Base-by-base conservation (phyloP, 2,888 invertebrate genomes). In the Criorhina ranunculi region DNA sequence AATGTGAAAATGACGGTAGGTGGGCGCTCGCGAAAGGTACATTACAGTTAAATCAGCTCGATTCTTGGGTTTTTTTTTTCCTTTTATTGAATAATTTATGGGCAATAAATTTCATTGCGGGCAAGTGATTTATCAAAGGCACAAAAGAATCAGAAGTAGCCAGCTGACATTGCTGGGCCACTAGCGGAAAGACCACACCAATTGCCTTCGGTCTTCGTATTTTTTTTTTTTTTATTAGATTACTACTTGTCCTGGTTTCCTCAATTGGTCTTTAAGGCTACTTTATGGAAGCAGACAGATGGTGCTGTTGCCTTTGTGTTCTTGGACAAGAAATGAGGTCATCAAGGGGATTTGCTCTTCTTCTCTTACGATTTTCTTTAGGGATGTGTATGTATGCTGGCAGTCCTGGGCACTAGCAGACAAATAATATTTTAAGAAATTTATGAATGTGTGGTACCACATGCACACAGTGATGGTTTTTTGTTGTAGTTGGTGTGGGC, bases 241-340 rank as follows among this genome's bases (percentile, higher is more conserved):
- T 77, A 37, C 60, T 60, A 24, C 33, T 70, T 70, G 69, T 62
- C 53, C 55, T 60, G 44, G 42, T 53, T 69, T 69, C 53, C 69
- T 12, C 69, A 62, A 69, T 77, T 60, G 77, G 77, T 53, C 77
- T 55, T 77, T 70, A 69, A 77, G 44, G 31, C 42, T 69, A 42
- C 29, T 70, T 53, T 77, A 70, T 77, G 35, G 35, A 29, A 35
- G 69, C 33, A 46, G 60, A 53, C 77, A 77, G 69, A 59, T 77
- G 77, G 60, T 70, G 75, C 46, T 55, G 55, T 24, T 75, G 53
- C 64, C 69, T 70, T 60, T 77, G 51, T 60, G 33, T 60, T 60
- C 35, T 70, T 37, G 35, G 9, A 37, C 29, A 15, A 12, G 44
- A 70, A 70, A 70, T 62, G 44, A 55, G 77, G 77, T 55, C 77